Evolutionary conservation across 2,113 vertebrate genomes (phyloP).

Genomic region (Microcebus murinus): DNA sequence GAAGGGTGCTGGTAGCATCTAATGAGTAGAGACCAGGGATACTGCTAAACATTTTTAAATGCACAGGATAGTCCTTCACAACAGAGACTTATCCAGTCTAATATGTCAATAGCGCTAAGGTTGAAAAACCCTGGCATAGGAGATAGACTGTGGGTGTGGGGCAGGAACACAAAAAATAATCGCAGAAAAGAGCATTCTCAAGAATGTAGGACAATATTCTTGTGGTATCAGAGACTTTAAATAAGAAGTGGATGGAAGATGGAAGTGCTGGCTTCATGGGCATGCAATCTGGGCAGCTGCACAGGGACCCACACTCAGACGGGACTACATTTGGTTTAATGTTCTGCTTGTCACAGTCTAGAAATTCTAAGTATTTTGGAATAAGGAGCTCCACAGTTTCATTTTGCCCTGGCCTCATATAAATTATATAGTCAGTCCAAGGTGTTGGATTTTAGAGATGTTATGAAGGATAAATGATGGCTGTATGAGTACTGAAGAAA

Average conservation of each 20-base stretch:
- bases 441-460: neutral
- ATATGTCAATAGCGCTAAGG: neutral
- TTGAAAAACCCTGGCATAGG: neutral
- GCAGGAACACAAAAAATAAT: neutral
- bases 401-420: neutral
- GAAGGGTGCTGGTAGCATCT: neutral
- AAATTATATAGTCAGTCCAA: neutral
- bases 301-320: neutral
- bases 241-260: neutral
- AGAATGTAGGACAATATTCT: neutral
- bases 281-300: neutral
- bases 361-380: neutral
- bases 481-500: neutral
- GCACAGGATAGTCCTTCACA: fast-evolving
- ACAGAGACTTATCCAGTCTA: neutral
- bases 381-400: neutral
- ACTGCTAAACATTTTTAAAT: neutral
- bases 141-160: neutral
- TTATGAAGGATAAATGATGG: neutral
- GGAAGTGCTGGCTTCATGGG: neutral
- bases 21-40: neutral
- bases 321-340: neutral
- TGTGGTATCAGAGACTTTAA: neutral
- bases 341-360: neutral
- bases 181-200: neutral